Evolutionary conservation across 1,140 invertebrate genomes (phyloP).

Genomic region (Conus betulinus): DNA sequence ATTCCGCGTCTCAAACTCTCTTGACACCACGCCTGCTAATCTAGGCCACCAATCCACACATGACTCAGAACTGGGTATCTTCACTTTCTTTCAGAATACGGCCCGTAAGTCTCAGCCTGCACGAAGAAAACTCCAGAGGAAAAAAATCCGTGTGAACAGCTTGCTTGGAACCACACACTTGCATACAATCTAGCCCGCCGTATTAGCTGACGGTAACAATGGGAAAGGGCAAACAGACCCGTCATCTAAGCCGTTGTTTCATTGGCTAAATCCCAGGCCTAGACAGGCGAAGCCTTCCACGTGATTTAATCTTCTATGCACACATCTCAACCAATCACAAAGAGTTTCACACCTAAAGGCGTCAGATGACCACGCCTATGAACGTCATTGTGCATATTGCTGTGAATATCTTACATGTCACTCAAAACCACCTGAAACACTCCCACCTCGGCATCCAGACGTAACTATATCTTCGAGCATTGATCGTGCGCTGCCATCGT

Average conservation of each 20-base stretch:
- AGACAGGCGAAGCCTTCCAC: constrained; percentile 59
- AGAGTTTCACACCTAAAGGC: constrained; percentile 2
- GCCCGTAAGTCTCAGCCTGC: neutral
- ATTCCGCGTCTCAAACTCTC: constrained; percentile 22
- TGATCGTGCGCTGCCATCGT: too few species aligned
- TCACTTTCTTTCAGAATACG: constrained; percentile 8
- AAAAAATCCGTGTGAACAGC: constrained; percentile 10
- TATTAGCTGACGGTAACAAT: constrained; percentile 39
- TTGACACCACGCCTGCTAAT: constrained; percentile 29
- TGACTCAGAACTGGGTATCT: neutral
- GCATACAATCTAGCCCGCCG: constrained; percentile 31
- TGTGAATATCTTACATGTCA: constrained; percentile 54
- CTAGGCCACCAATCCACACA: constrained; percentile 26
- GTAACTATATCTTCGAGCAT: too few species aligned
- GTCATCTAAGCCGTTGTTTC: constrained; percentile 51
- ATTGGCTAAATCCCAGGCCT: constrained; percentile 72
- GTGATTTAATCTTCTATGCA: constrained; percentile 63
- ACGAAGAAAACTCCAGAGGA: neutral
- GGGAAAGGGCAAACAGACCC: constrained; percentile 40
- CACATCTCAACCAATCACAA: constrained; percentile 42
- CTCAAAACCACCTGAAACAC: constrained; percentile 56
- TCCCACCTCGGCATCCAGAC: neutral
- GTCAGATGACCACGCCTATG: constrained; percentile 12
- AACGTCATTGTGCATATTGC: constrained; percentile 36
- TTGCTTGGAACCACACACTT: constrained; percentile 42